Evolutionary conservation across 2,888 invertebrate genomes (phyloP).

Genomic region (Chymomyza caudatula): DNA sequence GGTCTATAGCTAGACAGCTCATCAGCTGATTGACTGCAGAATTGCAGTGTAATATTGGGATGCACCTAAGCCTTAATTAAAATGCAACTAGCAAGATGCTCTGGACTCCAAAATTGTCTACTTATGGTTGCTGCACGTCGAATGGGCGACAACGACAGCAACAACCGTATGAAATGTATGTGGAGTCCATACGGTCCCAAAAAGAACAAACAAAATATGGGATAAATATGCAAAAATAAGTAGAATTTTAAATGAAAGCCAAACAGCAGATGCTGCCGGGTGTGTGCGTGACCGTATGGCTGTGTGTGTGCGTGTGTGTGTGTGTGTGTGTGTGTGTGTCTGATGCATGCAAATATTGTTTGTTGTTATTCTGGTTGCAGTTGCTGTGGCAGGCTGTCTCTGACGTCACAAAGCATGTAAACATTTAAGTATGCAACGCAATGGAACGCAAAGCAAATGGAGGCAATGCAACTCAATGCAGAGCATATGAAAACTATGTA

Average conservation of each 20-base stretch:
- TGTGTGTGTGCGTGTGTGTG: conserved; percentile 10
- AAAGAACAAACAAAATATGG: conserved; percentile 9
- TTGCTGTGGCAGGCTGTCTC: conserved; percentile 11
- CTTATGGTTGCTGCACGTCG: conserved; percentile 54
- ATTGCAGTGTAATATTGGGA: background rate
- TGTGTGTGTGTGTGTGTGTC: conserved; percentile 17
- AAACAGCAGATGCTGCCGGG: conserved; percentile 35
- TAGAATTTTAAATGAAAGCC: conserved; percentile 65
- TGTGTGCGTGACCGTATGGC: conserved; percentile 11
- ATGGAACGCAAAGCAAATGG: conserved; percentile 38
- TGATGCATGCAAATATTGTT: conserved; percentile 58
- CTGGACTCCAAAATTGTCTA: conserved; percentile 36
- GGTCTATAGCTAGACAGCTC: background rate
- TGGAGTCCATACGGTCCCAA: background rate
- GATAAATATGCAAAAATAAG: conserved; percentile 63
- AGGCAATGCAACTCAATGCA: conserved; percentile 59
- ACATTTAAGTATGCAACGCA: conserved; percentile 62
- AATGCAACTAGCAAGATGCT: conserved; percentile 25
- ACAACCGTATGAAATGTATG: background rate
- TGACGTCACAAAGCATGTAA: conserved; percentile 54
- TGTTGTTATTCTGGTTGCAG: conserved; percentile 28
- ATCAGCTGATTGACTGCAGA: background rate
- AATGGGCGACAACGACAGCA: conserved; percentile 31
- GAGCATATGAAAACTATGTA: conserved; percentile 62
- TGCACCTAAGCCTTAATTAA: conserved; percentile 17